A percentile compares a stretch with the other conserved stretches of the same genome.
Evolutionary conservation across 2,113 vertebrate genomes (phyloP).

Genomic region (Nothocercus nigrocapillus): DNA sequence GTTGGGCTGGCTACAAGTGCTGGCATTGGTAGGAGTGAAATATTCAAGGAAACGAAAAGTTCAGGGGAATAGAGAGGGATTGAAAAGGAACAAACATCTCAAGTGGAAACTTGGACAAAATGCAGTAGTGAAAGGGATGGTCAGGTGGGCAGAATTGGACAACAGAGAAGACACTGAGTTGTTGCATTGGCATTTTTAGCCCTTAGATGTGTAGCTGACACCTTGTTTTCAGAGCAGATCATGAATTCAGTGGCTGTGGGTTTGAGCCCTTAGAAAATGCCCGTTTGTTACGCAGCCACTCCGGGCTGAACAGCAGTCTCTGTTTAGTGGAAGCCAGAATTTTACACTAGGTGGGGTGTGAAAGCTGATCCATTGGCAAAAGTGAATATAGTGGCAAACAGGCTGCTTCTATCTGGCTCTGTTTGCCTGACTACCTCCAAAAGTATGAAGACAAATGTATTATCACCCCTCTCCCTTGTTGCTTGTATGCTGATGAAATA

Average conservation of each 20-base stretch:
- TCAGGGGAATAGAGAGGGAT: neutral
- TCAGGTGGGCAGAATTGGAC: neutral
- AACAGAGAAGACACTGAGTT: neutral
- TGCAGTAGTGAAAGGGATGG: neutral
- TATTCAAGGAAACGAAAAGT: constrained; percentile 1
- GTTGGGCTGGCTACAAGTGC: neutral
- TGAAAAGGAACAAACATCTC: neutral
- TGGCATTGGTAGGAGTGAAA: neutral
- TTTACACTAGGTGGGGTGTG: neutral
- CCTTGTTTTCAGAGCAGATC: neutral
- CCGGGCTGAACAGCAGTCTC: neutral
- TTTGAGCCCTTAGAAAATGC: neutral
- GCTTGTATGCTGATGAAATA: neutral
- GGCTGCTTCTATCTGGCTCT: neutral
- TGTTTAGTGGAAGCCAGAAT: neutral
- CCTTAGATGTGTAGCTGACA: neutral
- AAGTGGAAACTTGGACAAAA: neutral
- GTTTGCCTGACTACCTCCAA: neutral
- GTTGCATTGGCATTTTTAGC: neutral
- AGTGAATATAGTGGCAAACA: neutral
- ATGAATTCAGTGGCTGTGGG: neutral
- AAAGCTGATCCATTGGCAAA: neutral
- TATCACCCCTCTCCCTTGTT: neutral
- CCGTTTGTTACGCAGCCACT: neutral
- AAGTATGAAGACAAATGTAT: neutral